Conservation (phyloP, 2,113 vertebrate species). For the Bufo bufo region DNA sequence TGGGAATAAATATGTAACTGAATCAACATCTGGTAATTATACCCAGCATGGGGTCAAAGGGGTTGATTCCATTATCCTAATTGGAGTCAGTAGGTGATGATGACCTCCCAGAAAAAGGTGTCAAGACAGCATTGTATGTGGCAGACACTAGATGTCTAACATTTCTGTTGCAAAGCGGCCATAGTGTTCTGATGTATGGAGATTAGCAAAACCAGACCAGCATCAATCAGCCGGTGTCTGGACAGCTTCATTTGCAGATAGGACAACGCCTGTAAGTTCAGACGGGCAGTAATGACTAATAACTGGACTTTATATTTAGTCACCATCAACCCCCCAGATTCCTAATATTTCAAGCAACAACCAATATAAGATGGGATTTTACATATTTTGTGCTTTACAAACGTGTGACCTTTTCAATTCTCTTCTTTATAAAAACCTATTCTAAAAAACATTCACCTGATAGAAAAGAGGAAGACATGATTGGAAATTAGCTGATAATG, state of each 20-base stretch:
- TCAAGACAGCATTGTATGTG: too few species aligned
- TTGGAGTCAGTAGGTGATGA: too few species aligned
- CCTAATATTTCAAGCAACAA: not conserved
- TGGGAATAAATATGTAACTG: too few species aligned
- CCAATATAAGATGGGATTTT: not conserved
- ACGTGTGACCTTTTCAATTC: constrained; percentile 20
- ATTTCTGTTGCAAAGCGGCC: not conserved
- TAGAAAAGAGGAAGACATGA: constrained; percentile 14
- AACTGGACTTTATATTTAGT: not conserved
- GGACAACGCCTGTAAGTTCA: not conserved
- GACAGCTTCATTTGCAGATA: not conserved
- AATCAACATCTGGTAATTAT: too few species aligned
- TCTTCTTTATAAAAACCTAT: not conserved
- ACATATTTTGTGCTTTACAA: not conserved
- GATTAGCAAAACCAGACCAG: not conserved
- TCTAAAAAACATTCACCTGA: not conserved
- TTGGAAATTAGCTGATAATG: constrained; percentile 42
- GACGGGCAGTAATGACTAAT: not conserved
- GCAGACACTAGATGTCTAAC: too few species aligned
- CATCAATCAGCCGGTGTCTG: not conserved
- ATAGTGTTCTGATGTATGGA: not conserved
- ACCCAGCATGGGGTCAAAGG: too few species aligned
- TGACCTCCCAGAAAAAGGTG: too few species aligned
- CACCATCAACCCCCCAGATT: not conserved
- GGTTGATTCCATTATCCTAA: too few species aligned